Conservation (phyloP, 2,797 vertebrate species). For the Intellagama lesueurii region DNA sequence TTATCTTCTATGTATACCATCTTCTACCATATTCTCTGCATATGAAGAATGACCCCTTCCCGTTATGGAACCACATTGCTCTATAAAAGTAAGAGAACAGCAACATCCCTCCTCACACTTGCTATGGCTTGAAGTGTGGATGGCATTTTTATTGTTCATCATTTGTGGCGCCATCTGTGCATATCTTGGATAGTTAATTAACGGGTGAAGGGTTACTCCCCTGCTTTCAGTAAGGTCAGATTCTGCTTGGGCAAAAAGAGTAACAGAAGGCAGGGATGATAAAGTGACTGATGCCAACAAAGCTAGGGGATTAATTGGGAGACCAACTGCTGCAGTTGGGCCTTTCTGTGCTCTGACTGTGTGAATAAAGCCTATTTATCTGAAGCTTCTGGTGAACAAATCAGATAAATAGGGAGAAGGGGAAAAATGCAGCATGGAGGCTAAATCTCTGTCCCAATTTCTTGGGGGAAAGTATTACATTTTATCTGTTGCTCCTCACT, state of each 20-base stretch:
- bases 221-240: not conserved
- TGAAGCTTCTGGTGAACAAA: not conserved
- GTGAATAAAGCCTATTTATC: not conserved
- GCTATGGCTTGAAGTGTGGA: not conserved
- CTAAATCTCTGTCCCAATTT: not conserved
- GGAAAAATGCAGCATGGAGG: too few relatives aligned
- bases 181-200: not conserved
- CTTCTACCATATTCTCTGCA: not conserved
- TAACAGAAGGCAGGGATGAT: not conserved
- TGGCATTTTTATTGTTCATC: not conserved
- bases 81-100: not conserved
- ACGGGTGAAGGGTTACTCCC: not conserved
- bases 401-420: not conserved
- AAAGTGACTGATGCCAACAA: not conserved
- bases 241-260: not conserved
- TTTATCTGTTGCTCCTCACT: slow-evolving; percentile 38
- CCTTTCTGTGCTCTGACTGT: not conserved
- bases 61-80: not conserved
- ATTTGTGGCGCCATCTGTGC: not conserved
- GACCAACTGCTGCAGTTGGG: not conserved
- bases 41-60: not conserved
- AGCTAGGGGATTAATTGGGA: not conserved
- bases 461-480: not conserved
- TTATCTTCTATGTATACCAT: too few relatives aligned
- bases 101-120: not conserved